These are phyloP conservation scores for Paramacrobiotus metropolitanus DNA, from an alignment of 1,140 invertebrate genomes.

Conservation along the genomic window DNA sequence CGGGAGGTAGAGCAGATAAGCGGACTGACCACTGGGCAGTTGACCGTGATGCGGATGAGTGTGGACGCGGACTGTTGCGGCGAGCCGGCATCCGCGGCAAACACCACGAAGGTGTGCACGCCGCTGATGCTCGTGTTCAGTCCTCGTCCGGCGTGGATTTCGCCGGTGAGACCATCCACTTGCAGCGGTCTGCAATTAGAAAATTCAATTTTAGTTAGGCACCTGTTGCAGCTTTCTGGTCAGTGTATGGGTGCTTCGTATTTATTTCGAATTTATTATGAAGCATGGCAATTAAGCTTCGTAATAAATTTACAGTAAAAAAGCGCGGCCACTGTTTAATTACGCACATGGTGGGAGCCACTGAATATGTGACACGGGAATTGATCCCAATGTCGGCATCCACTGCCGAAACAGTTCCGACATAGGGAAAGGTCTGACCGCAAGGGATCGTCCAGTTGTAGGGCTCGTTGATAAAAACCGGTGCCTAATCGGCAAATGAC, in stretches of 20 bases:
- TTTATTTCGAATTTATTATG: too few species aligned
- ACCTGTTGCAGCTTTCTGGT: neutral
- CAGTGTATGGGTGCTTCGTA: too few species aligned
- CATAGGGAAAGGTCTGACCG: neutral
- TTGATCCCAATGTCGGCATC: neutral
- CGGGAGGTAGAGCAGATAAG: neutral
- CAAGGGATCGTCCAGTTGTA: neutral
- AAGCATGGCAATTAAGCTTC: neutral
- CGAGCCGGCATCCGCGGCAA: neutral
- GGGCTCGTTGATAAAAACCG: neutral
- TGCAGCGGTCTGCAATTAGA: neutral
- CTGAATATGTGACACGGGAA: neutral
- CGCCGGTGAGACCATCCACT: neutral
- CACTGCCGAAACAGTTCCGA: neutral
- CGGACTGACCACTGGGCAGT: neutral
- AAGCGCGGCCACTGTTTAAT: too few species aligned
- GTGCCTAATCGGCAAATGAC: neutral
- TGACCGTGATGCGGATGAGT: neutral
- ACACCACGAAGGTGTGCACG: neutral
- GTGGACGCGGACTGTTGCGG: neutral
- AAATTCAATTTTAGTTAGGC: neutral
- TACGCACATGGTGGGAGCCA: neutral
- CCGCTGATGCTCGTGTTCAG: neutral
- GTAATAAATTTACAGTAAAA: neutral
- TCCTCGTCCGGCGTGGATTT: neutral